Evolutionary conservation across 2,113 vertebrate genomes (phyloP), one percentile per base, ranked within the genome.

Genomic region (Myotis yumanensis): DNA sequence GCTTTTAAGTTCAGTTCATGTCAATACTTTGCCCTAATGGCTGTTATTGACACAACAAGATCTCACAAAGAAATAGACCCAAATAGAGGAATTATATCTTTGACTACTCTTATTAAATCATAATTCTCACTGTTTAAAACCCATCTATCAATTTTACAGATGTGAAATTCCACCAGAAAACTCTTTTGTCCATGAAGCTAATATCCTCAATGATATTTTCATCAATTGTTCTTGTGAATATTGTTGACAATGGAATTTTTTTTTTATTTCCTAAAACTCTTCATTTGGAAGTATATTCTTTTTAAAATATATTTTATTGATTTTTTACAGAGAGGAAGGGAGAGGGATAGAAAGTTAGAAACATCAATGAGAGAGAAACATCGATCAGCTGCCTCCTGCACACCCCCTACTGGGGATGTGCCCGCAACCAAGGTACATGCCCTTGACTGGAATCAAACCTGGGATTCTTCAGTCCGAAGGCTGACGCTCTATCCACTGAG

Each of bases 1-100:
- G 46, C 72, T 92, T 93, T 59, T 93, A 95, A 92, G 48, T 93
- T 95, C 66, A 43, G 15, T 83, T 82, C 68, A 79, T 96, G 51
- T 71, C 73, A 83, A 16, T 57, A 66, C 28, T 93, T 89, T n/a
- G 51, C 89, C 88, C 64, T 91, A 93, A 66, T 89, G 73, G 64
- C 20, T 59, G 11, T 87, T 91, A 32, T 20, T 90, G 62, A 43
- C 7, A 40, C 17, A 86, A 51, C 11, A 46, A 32, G 7, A 66
- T 11, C 15, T 73, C 52, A 43, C 66, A 93, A 93, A 93, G 52
- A 96, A 95, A 87, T 43, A 95, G 66, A 46, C 5, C 22, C 83
- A 77, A 86, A 91, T 54, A 89, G 77, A 75, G 86, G 17, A 95
- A 86, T 46, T 82, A 32, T 43, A 7, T 85, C 75, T 93, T 91